phyloP scores from a whole-genome alignment of 2,888 invertebrate genomes.

The Rhagonycha fulva region DNA sequence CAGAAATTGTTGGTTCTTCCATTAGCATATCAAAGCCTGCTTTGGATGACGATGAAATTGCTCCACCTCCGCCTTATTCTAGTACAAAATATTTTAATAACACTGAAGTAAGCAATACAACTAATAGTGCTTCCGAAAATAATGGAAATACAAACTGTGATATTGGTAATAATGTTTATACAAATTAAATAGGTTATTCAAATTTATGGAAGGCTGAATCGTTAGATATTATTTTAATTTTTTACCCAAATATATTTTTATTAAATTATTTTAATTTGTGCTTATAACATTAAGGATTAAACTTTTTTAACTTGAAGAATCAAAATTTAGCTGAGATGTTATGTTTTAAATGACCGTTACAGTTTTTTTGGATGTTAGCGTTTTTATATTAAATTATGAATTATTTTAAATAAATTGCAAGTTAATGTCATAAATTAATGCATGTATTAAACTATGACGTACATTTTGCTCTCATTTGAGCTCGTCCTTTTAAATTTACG shows the following conservation, averaged over 20 bases:
- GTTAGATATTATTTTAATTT: not conserved
- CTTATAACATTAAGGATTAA: not conserved
- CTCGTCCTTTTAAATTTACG: too few relatives aligned
- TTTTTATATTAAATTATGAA: too few relatives aligned
- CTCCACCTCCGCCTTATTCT: slow-evolving; percentile 24
- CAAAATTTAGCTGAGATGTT: too few relatives aligned
- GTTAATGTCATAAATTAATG: too few relatives aligned
- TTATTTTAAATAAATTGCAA: too few relatives aligned
- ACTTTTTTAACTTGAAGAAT: not conserved
- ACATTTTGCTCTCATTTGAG: too few relatives aligned
- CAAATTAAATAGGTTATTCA: not conserved
- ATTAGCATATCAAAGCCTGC: slow-evolving; percentile 3
- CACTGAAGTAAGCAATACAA: slow-evolving; percentile 1
- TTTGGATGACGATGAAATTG: slow-evolving; percentile 7
- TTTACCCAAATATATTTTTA: not conserved
- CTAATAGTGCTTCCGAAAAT: slow-evolving; percentile 10
- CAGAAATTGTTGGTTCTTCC: slow-evolving; percentile 40
- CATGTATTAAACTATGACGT: too few relatives aligned
- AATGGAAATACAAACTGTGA: slow-evolving; percentile 6
- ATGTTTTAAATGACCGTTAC: too few relatives aligned
- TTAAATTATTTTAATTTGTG: not conserved
- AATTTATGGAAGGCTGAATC: not conserved
- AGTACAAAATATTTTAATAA: slow-evolving; percentile 13
- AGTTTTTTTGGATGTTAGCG: too few relatives aligned
- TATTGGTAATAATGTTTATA: slow-evolving; percentile 6